These are phyloP conservation scores for Pediacus dermestoides DNA, from an alignment of 2,888 invertebrate genomes.

Conservation along the genomic window DNA sequence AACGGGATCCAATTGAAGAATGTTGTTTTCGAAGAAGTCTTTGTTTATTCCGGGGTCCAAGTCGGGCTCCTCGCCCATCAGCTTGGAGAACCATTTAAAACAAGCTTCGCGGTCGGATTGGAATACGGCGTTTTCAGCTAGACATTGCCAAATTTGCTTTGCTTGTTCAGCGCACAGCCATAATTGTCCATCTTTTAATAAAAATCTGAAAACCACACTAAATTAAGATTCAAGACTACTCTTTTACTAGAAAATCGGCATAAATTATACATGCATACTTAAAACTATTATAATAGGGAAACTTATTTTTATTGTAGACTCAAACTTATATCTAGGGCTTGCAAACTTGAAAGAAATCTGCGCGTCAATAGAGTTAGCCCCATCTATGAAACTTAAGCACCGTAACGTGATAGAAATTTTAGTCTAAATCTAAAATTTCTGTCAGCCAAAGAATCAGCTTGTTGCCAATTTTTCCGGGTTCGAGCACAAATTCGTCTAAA, in stretches of 20 bases:
- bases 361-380: too few relatives aligned
- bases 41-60: conserved; percentile 92
- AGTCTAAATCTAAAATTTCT: too few relatives aligned
- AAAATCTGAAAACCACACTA: conserved; percentile 58
- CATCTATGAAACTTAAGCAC: too few relatives aligned
- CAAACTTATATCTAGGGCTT: too few relatives aligned
- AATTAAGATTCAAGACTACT: background rate
- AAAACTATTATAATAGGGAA: too few relatives aligned
- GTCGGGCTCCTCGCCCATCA: conserved; percentile 96
- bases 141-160: conserved; percentile 93
- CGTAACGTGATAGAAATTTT: too few relatives aligned
- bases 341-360: too few relatives aligned
- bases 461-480: too few relatives aligned
- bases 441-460: too few relatives aligned
- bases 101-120: conserved; percentile 91
- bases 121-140: conserved; percentile 91
- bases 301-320: too few relatives aligned
- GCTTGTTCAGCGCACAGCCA: conserved; percentile 98
- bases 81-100: conserved; percentile 96
- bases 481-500: too few relatives aligned
- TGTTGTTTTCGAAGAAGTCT: conserved; percentile 94
- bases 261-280: too few relatives aligned
- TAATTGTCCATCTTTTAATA: conserved; percentile 91
- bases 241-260: background rate
- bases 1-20: conserved; percentile 86